phyloP scores from a whole-genome alignment of 1,140 invertebrate genomes.

The Pararge aegeria region DNA sequence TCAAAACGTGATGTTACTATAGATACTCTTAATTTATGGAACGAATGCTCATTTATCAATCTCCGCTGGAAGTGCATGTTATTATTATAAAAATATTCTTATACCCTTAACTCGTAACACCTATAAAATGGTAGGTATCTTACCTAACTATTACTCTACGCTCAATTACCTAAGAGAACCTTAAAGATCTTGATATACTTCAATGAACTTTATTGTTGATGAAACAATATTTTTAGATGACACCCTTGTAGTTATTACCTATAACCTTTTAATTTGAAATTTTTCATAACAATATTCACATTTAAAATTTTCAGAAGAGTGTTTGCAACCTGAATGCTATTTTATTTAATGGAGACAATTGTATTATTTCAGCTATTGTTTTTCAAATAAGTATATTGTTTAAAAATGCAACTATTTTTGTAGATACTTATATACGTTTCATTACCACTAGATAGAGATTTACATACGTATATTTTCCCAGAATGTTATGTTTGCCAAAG shows the following conservation, averaged over 20 bases:
- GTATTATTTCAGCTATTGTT: constrained; percentile 54
- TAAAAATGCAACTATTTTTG: constrained; percentile 78
- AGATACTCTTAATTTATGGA: constrained; percentile 7
- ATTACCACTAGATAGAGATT: constrained; percentile 76
- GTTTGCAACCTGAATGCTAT: constrained; percentile 41
- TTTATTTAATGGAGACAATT: constrained; percentile 34
- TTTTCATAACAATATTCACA: constrained; percentile 52
- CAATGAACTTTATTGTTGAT: constrained; percentile 51
- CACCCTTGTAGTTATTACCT: constrained; percentile 65
- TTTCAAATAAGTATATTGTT: constrained; percentile 54
- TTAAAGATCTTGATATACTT: constrained; percentile 31
- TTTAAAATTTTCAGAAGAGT: constrained; percentile 53
- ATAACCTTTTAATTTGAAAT: constrained; percentile 54
- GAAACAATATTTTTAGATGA: constrained; percentile 73
- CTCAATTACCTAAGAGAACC: constrained; percentile 32
- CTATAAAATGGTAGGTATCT: constrained; percentile 27
- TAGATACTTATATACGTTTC: constrained; percentile 76
- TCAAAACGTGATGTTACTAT: background rate
- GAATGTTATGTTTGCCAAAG: constrained; percentile 69
- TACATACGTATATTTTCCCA: constrained; percentile 70
- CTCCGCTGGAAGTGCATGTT: constrained; percentile 20
- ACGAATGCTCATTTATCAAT: constrained; percentile 28
- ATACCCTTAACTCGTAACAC: constrained; percentile 24
- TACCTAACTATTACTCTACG: constrained; percentile 30
- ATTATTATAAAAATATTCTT: constrained; percentile 24